Evolutionary conservation across 2,113 vertebrate genomes (phyloP).

Genomic region (Malurus elegans): DNA sequence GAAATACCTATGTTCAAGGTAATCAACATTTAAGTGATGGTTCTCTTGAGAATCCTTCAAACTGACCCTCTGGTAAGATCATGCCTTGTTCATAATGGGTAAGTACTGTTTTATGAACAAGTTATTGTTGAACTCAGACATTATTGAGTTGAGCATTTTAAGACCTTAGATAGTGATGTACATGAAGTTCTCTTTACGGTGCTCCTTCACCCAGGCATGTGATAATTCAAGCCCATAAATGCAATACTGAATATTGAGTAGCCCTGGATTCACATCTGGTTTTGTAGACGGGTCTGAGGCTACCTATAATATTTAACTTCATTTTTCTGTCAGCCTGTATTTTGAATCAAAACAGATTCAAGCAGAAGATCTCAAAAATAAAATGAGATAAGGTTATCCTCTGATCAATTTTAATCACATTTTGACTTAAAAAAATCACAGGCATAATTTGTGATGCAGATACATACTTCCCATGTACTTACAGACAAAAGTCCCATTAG

Average conservation of each 20-base stretch:
- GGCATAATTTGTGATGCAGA: not conserved
- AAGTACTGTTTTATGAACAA: not conserved
- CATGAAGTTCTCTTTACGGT: not conserved
- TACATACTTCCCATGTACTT: not conserved
- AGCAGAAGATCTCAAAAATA: not conserved
- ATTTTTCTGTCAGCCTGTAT: not conserved
- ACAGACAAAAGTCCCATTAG: not conserved
- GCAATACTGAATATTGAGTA: not conserved
- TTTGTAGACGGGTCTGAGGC: not conserved
- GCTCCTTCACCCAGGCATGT: not conserved
- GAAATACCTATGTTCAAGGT: not conserved
- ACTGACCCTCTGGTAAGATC: not conserved
- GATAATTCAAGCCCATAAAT: not conserved
- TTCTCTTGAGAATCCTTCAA: not conserved
- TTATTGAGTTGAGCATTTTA: not conserved
- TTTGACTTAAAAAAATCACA: not conserved
- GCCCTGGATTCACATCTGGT: not conserved
- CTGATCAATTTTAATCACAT: not conserved
- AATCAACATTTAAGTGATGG: not conserved
- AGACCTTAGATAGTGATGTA: not conserved
- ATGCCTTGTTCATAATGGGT: not conserved
- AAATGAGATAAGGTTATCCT: not conserved
- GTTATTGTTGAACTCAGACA: not conserved
- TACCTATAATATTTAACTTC: not conserved
- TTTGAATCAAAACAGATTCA: not conserved